Base-by-base conservation (phyloP, 1,140 invertebrate genomes). In the Neocloeon triangulifer region DNA sequence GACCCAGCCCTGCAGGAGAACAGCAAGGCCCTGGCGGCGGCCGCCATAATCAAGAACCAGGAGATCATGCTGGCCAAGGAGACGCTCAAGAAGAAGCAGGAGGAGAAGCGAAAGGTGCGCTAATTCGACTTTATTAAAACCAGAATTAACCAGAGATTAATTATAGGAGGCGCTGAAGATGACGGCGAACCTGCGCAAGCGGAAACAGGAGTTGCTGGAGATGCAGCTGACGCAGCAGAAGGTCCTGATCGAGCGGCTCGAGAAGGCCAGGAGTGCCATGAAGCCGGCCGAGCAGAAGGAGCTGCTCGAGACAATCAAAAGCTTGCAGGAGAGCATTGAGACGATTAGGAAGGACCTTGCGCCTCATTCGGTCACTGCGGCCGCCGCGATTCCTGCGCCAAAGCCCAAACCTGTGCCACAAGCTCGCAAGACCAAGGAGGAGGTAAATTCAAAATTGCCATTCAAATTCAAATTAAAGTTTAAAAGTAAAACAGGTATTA, bases 161-260 rank as follows among this genome's bases (percentile, higher is more conserved):
- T 29, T 43, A 14, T 38, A 69, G 45, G 72, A 77, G 41, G 70
- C 69, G 7, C 43, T 68, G 3, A 76, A 76, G 43, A 55, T 78
- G 10, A 71, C 71, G 10, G 61, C 64, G 27, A 71, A 84, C 47
- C 52, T 82, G 27, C 61, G 74, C 7, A 74, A 75, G 39, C 54
- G 76, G 0, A 80, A 78, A 38, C 76, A 80, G 45, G 69, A 72
- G 39, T 46, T 86, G 13, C 43, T 88, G 4, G 64, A 78, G 31
- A 81, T 76, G 38, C 75, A 84, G 44, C 48, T 86, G 9, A 60
- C 66, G 10, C 72, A 85, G 40, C 73, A 85, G 42, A 73, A 70
- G 41, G 49, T 69, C 30, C 49, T 84, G 4, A 70, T 86, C 25
- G 63, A 71, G 22, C 68, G 68, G 35, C 54, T 81, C 10, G 77